Percentiles rank a stretch among this genome's conserved stretches.
phyloP scores from a whole-genome alignment of 2,797 vertebrate species.

The Tamandua tetradactyla region DNA sequence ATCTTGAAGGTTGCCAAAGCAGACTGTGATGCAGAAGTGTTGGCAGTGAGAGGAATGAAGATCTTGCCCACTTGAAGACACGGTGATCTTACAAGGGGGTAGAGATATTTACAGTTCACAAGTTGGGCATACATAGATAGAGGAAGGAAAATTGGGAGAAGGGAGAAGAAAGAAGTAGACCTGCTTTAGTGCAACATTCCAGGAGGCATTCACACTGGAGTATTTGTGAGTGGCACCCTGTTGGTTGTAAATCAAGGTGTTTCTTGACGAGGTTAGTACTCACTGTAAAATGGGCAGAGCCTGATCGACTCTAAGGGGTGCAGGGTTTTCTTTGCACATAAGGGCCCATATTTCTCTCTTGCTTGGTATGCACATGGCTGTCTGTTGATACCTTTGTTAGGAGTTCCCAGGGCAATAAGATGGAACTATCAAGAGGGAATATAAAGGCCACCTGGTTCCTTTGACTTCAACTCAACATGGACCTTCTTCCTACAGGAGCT shows the following conservation, averaged over 20 bases:
- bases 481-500: constrained; percentile 46
- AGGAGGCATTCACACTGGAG: too few relatives aligned
- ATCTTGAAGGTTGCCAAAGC: not conserved
- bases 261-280: not conserved
- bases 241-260: not conserved
- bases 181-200: not conserved
- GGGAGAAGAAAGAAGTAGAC: too few relatives aligned
- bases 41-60: not conserved
- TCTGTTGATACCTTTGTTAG: not conserved
- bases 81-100: not conserved
- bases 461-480: constrained; percentile 64
- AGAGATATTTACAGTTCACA: not conserved
- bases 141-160: not conserved
- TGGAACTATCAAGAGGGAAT: not conserved
- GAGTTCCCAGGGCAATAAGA: not conserved
- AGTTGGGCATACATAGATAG: not conserved
- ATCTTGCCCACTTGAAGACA: not conserved
- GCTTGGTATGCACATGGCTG: not conserved
- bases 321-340: not conserved
- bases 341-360: not conserved
- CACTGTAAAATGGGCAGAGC: not conserved
- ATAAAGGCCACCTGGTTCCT: constrained; percentile 42
- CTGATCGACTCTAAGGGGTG: not conserved
- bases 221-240: not conserved
- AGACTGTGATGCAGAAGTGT: not conserved